phyloP scores from a whole-genome alignment of 2,797 vertebrate species.

The Iguana delicatissima region DNA sequence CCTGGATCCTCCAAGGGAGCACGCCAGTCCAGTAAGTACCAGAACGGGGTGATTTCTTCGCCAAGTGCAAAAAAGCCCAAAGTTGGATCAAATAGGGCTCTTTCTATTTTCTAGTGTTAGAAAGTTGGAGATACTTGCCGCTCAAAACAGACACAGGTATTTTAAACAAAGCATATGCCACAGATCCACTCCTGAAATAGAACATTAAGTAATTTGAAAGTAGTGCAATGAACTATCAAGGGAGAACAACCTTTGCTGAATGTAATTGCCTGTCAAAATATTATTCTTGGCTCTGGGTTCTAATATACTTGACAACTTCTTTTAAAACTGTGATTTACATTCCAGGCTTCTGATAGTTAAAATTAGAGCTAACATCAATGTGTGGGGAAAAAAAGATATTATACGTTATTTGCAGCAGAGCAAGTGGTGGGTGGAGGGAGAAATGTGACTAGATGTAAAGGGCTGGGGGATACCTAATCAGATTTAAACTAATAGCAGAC shows the following conservation, averaged over 20 bases:
- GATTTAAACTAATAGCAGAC: background rate
- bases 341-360: conserved; percentile 58
- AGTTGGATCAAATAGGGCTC: background rate
- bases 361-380: conserved; percentile 32
- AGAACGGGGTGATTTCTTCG: too few species aligned
- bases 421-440: background rate
- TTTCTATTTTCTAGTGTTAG: background rate
- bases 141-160: background rate
- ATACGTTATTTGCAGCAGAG: background rate
- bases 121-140: background rate
- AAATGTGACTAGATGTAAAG: background rate
- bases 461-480: background rate
- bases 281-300: conserved; percentile 45
- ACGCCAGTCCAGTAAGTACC: too few species aligned
- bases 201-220: conserved; percentile 33
- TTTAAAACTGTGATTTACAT: conserved; percentile 58
- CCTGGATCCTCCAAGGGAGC: too few species aligned
- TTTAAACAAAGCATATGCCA: background rate
- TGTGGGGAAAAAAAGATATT: background rate
- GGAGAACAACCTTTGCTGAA: conserved; percentile 36
- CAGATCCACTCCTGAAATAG: conserved; percentile 1
- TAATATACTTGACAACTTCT: conserved; percentile 61
- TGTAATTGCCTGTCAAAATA: conserved; percentile 59
- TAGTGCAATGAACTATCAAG: conserved; percentile 34
- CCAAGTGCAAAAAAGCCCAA: too few species aligned